phyloP scores from a whole-genome alignment of 2,797 vertebrate genomes.

The Myripristis murdjan region DNA sequence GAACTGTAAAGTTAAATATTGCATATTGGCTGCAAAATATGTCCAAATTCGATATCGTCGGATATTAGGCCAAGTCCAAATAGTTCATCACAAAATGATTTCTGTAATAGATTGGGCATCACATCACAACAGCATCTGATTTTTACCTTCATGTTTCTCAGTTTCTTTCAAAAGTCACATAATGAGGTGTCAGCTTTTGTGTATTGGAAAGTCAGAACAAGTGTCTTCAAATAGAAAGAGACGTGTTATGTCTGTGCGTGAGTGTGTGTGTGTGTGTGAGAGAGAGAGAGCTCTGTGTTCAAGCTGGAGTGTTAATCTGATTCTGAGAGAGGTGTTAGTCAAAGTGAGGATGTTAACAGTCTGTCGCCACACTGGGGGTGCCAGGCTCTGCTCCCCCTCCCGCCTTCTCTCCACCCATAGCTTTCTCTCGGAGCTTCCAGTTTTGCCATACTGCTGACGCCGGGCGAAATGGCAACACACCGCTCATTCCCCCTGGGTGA shows the following conservation, averaged over 20 bases:
- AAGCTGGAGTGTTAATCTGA: conserved; percentile 66
- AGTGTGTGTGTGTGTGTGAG: background rate
- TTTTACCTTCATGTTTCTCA: too few relatives aligned
- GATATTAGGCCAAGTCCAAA: too few relatives aligned
- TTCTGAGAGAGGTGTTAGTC: conserved; percentile 69
- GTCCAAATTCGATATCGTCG: too few relatives aligned
- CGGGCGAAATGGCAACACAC: conserved; percentile 40
- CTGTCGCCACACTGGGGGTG: conserved; percentile 60
- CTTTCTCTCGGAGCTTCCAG: conserved; percentile 29
- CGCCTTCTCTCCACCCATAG: conserved; percentile 31
- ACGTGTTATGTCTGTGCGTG: conserved; percentile 49
- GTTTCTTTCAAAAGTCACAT: background rate
- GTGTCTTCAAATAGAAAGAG: conserved; percentile 39
- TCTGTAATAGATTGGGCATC: too few relatives aligned
- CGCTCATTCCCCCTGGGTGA: conserved; percentile 55
- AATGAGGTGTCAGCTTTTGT: too few relatives aligned
- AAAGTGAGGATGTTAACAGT: conserved; percentile 69
- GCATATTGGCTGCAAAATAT: too few relatives aligned
- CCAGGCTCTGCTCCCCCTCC: conserved; percentile 41
- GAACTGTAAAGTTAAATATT: too few relatives aligned
- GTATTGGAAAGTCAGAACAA: conserved; percentile 14
- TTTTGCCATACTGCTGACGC: conserved; percentile 49
- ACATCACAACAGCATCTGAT: too few relatives aligned
- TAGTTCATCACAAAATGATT: too few relatives aligned
- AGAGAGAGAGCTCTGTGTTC: conserved; percentile 41